Percentiles rank a stretch among this genome's conserved stretches.
Conservation (phyloP, 30 jellyfish, hydroid and myxozoan genomes). For the Pelagia noctiluca region DNA sequence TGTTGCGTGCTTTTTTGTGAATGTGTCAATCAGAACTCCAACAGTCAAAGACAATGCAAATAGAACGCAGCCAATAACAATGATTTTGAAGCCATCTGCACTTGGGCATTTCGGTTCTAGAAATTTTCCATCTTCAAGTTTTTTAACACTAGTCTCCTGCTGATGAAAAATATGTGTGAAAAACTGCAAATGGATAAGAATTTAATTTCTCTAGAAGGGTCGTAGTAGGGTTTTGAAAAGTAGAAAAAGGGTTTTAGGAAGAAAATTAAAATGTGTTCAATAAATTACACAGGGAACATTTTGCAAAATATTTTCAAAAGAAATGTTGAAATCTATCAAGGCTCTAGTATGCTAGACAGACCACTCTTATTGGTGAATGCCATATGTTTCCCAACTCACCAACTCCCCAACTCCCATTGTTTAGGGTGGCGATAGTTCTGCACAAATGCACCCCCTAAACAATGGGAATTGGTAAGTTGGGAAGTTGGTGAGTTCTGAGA, state of each 20-base stretch:
- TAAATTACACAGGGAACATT: too few species aligned
- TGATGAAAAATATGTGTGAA: background rate
- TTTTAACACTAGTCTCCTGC: background rate
- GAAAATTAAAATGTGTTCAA: too few species aligned
- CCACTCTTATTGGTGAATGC: too few species aligned
- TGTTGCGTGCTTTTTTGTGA: constrained; percentile 53
- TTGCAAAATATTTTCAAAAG: too few species aligned
- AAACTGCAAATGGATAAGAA: background rate
- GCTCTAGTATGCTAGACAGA: too few species aligned
- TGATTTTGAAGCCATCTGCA: constrained; percentile 75
- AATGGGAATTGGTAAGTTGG: too few species aligned
- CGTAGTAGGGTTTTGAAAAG: background rate
- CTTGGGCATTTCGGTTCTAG: constrained; percentile 19
- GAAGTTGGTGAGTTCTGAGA: too few species aligned
- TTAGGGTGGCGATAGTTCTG: too few species aligned
- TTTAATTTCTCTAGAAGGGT: background rate
- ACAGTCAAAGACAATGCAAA: constrained; percentile 68
- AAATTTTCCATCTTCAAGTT: constrained; percentile 7
- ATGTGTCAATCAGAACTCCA: constrained; percentile 67
- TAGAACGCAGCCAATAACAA: constrained; percentile 77
- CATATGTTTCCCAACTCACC: too few species aligned
- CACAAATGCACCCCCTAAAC: too few species aligned
- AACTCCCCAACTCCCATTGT: too few species aligned
- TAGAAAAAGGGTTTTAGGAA: background rate
- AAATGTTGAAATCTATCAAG: too few species aligned